Percentiles rank a stretch among this genome's conserved stretches.
Evolutionary conservation across 2,113 vertebrate species (phyloP).

Genomic region (Clinocottus analis): DNA sequence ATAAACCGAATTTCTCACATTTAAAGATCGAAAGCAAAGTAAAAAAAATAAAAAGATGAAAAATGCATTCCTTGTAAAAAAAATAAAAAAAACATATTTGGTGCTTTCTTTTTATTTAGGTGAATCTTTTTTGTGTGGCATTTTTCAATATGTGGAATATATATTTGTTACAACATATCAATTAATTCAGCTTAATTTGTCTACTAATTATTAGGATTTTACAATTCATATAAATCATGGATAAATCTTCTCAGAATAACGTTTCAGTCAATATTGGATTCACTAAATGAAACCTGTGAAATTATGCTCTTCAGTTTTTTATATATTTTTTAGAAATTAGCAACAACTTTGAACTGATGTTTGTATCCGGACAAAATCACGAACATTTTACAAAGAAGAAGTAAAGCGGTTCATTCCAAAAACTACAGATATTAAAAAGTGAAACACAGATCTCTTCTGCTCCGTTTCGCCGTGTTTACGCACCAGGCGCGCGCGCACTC

Average conservation of each 20-base stretch:
- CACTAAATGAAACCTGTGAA: neutral
- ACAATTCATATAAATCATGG: neutral
- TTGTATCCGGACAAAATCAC: neutral
- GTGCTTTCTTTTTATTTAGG: neutral
- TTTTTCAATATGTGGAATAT: neutral
- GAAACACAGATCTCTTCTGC: neutral
- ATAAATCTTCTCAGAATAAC: neutral
- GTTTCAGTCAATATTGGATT: constrained; percentile 15
- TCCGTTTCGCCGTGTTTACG: constrained; percentile 28
- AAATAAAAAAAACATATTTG: neutral
- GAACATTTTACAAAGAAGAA: neutral
- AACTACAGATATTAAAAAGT: neutral
- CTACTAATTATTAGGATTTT: neutral
- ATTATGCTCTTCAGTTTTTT: neutral
- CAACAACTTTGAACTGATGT: neutral
- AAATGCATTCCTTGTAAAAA: neutral
- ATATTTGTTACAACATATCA: neutral
- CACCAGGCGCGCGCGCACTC: constrained; percentile 10
- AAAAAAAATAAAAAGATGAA: neutral
- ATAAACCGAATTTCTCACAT: neutral
- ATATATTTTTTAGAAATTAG: neutral
- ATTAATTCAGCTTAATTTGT: neutral
- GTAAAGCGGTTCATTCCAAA: neutral
- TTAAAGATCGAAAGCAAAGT: neutral
- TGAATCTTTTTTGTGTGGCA: neutral